Base-by-base conservation (phyloP, 2,888 invertebrate genomes). In the Cryptophagus acutangulus region DNA sequence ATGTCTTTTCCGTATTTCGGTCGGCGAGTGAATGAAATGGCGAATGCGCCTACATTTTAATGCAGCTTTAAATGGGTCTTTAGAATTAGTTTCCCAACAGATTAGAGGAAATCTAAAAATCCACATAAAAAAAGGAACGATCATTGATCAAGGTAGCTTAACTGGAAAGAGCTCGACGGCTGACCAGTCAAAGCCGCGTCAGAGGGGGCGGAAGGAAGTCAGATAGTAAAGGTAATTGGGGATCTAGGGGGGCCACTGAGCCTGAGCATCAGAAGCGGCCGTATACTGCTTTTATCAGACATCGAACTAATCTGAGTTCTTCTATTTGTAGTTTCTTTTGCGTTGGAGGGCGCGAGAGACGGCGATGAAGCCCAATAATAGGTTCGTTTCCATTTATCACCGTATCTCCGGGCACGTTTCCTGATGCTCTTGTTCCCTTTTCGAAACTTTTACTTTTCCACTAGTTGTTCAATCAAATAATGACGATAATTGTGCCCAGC, bases 241-340 rank as follows among this genome's bases (percentile, higher is more conserved):
- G 53, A 53, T 53, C 52, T 50, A 45, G 37, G 38, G 50, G 46
- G 51, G 50, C n/a, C 24, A n/a, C n/a, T 20, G n/a, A n/a, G 12
- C 10, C 6, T 34, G 17, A 34, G 15, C 25, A 9, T 36, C n/a
- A 20, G 25, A 30, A n/a, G 35, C 24, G 31, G 31, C 31, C 12
- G 26, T 13, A 26, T 26, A 26, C 26, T 6, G 26, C 54, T 55
- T 59, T 61, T 62, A 63, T 63, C 63, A 57, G 49, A 54, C 56
- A 62, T 64, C 63, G 55, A 56, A 56, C 64, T 65, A 65, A 65
- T 65, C 63, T 60, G 59, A 63, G 53, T 61, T 62, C 58, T 58
- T 61, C 62, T 61, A 62, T 63, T 62, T 61, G 59, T 61, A 62
- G 59, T 63, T 63, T 62, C 60, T 61, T 59, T 58, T 54, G 52